A percentile compares a stretch with the other conserved stretches of the same genome.
Conservation (phyloP, 2,888 invertebrate genomes). For the Smittia sp. region DNA sequence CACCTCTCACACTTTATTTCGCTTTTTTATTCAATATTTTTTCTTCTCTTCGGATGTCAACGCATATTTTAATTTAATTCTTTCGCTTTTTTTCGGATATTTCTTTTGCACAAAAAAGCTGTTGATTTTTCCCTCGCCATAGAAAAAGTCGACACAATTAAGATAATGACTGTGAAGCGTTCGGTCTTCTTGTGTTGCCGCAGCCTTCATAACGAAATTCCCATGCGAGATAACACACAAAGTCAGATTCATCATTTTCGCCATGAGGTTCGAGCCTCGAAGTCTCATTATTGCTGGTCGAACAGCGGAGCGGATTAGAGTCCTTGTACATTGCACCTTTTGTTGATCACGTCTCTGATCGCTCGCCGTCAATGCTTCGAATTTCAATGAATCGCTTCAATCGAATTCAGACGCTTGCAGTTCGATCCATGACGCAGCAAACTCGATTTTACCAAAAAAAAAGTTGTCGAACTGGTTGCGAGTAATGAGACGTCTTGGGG, state of each 20-base stretch:
- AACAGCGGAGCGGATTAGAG: background rate
- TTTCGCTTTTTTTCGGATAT: conserved; percentile 24
- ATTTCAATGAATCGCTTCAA: too few species aligned
- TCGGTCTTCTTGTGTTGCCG: background rate
- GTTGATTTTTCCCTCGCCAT: background rate
- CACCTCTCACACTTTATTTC: conserved; percentile 35
- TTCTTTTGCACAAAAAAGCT: conserved; percentile 11
- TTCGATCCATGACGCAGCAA: too few species aligned
- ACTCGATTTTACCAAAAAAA: too few species aligned
- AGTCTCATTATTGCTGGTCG: background rate
- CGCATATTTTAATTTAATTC: conserved; percentile 41
- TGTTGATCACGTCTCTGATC: too few species aligned
- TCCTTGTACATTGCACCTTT: too few species aligned
- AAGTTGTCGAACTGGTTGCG: too few species aligned
- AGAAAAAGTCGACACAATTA: background rate
- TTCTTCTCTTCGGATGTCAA: conserved; percentile 34
- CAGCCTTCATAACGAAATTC: background rate
- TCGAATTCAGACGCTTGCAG: too few species aligned
- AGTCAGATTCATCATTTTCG: conserved; percentile 7
- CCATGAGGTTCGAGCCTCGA: background rate
- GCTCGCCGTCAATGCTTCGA: too few species aligned
- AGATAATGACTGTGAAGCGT: conserved; percentile 2
- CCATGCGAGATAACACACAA: background rate
- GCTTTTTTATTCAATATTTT: conserved; percentile 37
- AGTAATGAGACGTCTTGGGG: too few species aligned